These are phyloP conservation scores for Eilema caniola DNA, from an alignment of 2,888 invertebrate genomes.

Conservation along the genomic window DNA sequence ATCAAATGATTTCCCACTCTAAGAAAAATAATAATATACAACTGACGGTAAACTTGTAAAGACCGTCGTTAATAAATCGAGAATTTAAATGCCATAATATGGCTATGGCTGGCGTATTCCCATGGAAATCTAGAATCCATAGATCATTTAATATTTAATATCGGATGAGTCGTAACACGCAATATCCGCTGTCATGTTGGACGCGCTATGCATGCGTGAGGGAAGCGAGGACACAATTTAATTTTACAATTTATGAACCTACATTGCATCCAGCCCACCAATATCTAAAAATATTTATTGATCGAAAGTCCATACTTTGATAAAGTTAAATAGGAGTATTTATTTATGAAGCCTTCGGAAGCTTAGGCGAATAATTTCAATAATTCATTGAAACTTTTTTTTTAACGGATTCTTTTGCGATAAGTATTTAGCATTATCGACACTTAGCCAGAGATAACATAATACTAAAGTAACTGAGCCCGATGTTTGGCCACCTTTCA, in stretches of 20 bases:
- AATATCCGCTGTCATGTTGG: constrained; percentile 47
- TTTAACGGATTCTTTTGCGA: too few relatives aligned
- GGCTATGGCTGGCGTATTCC: constrained; percentile 17
- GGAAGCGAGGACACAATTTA: not conserved
- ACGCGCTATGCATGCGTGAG: constrained; percentile 19
- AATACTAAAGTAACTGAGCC: too few relatives aligned
- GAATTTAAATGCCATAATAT: not conserved
- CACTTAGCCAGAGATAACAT: too few relatives aligned
- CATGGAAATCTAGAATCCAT: constrained; percentile 38
- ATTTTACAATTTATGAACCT: not conserved
- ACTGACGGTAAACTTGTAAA: not conserved
- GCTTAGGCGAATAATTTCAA: too few relatives aligned
- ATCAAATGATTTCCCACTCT: not conserved
- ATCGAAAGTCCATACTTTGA: not conserved
- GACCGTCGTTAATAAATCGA: not conserved
- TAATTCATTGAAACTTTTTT: too few relatives aligned
- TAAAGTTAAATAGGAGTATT: not conserved
- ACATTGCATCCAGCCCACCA: too few relatives aligned
- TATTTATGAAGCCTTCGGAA: too few relatives aligned
- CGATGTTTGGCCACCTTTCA: too few relatives aligned
- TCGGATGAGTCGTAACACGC: constrained; percentile 52
- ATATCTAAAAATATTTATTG: not conserved
- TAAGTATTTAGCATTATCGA: too few relatives aligned
- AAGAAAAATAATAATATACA: not conserved
- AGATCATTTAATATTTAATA: constrained; percentile 50